Conservation (phyloP, 2,113 vertebrate genomes). For the Cinclus mexicanus region DNA sequence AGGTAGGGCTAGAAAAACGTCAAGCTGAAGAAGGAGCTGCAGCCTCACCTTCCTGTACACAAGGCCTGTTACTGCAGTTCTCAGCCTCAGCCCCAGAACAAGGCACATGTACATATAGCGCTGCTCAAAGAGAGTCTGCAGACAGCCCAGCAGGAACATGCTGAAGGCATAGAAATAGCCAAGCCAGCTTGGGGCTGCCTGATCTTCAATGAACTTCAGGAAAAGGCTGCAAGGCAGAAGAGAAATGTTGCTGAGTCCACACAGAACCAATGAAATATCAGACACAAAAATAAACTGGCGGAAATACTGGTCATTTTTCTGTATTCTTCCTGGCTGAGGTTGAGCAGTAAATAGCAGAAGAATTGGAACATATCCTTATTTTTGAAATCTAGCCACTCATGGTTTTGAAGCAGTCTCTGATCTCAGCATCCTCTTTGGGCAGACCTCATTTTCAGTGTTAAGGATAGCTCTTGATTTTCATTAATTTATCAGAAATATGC, state of each 20-base stretch:
- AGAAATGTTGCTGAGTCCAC: neutral
- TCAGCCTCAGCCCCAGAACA: constrained; percentile 87
- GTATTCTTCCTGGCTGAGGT: neutral
- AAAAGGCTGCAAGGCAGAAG: constrained; percentile 78
- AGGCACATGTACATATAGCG: constrained; percentile 88
- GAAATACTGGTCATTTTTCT: neutral
- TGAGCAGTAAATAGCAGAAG: neutral
- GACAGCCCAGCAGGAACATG: constrained; percentile 85
- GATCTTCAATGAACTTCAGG: constrained; percentile 82
- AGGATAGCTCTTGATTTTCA: neutral
- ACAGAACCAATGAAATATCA: neutral
- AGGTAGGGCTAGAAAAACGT: neutral
- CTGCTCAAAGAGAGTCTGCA: constrained; percentile 91
- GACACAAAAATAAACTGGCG: neutral
- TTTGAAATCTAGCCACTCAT: neutral
- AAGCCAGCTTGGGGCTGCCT: constrained; percentile 81
- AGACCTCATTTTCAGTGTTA: neutral
- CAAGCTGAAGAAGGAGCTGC: neutral
- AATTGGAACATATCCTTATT: neutral
- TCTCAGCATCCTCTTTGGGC: neutral
- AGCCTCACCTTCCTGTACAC: constrained; percentile 90
- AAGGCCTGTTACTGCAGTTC: constrained; percentile 86
- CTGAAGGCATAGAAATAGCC: constrained; percentile 84
- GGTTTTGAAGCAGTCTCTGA: neutral
- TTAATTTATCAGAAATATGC: neutral